Evolutionary conservation across 2,113 vertebrate species (phyloP).

Genomic region (Ailuropoda melanoleuca): DNA sequence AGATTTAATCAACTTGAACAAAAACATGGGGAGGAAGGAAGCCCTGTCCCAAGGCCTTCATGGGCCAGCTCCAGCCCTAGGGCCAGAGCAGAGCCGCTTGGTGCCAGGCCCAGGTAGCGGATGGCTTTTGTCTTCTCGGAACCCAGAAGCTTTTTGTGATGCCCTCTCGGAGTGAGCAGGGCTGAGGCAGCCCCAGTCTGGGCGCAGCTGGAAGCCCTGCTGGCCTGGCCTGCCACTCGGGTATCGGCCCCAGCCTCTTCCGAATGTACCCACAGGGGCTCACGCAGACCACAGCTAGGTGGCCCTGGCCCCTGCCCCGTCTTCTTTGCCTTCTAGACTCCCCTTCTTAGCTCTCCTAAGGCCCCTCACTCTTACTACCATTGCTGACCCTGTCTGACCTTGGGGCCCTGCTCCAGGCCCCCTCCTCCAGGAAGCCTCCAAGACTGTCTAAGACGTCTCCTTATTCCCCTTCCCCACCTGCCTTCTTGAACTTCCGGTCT

Average conservation of each 20-base stretch:
- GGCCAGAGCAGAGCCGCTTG: background rate
- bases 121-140: background rate
- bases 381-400: background rate
- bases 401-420: background rate
- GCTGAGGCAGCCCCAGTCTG: background rate
- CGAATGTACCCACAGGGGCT: background rate
- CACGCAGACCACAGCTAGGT: no score
- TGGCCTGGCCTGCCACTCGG: background rate
- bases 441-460: background rate
- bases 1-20: slow-evolving; percentile 76
- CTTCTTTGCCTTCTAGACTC: background rate
- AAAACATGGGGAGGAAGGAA: slow-evolving; percentile 71
- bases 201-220: background rate
- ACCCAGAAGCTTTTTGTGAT: background rate
- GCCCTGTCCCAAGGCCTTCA: background rate
- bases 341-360: background rate
- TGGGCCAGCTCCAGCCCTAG: background rate
- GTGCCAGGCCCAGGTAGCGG: background rate
- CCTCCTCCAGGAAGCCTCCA: background rate
- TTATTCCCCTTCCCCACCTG: background rate
- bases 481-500: background rate
- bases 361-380: background rate
- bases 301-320: background rate
- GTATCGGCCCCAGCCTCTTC: background rate
- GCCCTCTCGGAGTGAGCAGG: background rate